A percentile compares a stretch with the other conserved stretches of the same genome.
Conservation (phyloP, 2,888 invertebrate genomes). For the Pterostichus niger region DNA sequence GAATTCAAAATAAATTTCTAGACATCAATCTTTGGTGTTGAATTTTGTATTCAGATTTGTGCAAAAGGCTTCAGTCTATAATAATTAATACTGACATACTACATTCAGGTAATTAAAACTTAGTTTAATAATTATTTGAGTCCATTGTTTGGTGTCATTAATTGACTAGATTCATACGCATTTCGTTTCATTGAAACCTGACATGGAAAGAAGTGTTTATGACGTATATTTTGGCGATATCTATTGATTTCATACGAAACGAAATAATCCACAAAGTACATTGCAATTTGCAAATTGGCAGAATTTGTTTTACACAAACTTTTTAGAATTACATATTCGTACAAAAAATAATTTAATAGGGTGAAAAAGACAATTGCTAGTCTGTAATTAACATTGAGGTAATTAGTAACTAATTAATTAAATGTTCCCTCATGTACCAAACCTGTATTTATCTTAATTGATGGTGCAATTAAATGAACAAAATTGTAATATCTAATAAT, state of each 20-base stretch:
- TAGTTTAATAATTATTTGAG: conserved; percentile 18
- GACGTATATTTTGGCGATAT: not conserved
- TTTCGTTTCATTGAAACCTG: conserved; percentile 53
- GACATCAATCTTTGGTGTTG: not conserved
- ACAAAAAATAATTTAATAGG: too few relatives aligned
- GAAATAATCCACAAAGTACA: not conserved
- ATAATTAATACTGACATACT: conserved; percentile 58
- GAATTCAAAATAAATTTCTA: conserved; percentile 24
- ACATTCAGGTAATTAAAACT: conserved; percentile 52
- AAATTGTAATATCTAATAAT: too few relatives aligned
- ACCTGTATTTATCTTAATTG: too few relatives aligned
- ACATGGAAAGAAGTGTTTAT: not conserved
- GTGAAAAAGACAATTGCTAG: too few relatives aligned
- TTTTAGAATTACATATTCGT: too few relatives aligned
- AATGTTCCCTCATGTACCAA: too few relatives aligned
- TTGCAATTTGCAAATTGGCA: too few relatives aligned
- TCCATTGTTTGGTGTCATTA: conserved; percentile 61
- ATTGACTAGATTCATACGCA: conserved; percentile 52
- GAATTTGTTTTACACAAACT: too few relatives aligned
- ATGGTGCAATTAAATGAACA: too few relatives aligned
- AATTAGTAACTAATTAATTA: too few relatives aligned
- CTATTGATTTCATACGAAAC: conserved; percentile 19
- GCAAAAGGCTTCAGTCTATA: conserved; percentile 53
- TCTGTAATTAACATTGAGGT: too few relatives aligned
- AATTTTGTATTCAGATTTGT: conserved; percentile 43